Evolutionary conservation across 2,113 vertebrate species (phyloP).

Genomic region (Numida meleagris): DNA sequence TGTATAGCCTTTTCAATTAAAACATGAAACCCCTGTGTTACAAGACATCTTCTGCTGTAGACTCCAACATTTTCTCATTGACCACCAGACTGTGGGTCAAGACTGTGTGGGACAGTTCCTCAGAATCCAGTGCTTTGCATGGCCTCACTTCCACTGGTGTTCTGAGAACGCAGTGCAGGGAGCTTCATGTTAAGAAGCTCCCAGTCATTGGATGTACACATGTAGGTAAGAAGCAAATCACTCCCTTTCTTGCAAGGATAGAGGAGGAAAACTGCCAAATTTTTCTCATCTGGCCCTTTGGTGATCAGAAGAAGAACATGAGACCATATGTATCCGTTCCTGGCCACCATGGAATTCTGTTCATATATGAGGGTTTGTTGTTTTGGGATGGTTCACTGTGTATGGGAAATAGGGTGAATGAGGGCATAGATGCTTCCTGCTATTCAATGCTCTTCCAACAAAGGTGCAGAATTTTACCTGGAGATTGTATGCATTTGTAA

Average conservation of each 20-base stretch:
- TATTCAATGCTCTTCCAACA: not conserved
- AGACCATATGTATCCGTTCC: not conserved
- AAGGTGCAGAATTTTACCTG: not conserved
- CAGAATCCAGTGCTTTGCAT: not conserved
- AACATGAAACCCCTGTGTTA: not conserved
- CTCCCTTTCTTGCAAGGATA: not conserved
- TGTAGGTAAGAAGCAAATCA: not conserved
- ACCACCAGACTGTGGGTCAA: not conserved
- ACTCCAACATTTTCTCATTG: not conserved
- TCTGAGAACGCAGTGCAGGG: not conserved
- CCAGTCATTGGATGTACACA: fast-evolving
- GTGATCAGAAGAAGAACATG: not conserved
- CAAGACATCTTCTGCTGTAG: not conserved
- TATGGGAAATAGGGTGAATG: not conserved
- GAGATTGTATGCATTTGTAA: conserved; percentile 11
- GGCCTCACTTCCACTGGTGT: not conserved
- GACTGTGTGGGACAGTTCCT: not conserved
- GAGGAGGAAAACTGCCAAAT: not conserved
- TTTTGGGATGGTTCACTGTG: not conserved
- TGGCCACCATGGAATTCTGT: not conserved
- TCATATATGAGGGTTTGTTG: not conserved
- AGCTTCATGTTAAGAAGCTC: not conserved
- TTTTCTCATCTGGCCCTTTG: not conserved
- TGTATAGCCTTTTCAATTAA: not conserved
- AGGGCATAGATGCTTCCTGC: not conserved